phyloP scores from a whole-genome alignment of 2,113 vertebrate species.

The Octodon degus region DNA sequence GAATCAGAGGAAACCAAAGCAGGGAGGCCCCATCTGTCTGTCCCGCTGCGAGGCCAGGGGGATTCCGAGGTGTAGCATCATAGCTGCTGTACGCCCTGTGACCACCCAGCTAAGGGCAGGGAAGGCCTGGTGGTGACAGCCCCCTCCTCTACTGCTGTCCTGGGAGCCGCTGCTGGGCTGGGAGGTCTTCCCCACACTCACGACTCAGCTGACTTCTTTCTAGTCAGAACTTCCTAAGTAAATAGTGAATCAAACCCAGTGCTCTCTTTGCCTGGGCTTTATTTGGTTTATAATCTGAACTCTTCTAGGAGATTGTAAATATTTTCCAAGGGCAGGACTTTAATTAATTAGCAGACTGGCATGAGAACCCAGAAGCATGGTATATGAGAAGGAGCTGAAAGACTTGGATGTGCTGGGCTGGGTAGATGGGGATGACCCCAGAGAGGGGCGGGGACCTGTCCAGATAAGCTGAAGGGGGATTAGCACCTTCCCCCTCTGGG shows the following conservation, averaged over 20 bases:
- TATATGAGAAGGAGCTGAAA: slow-evolving; percentile 57
- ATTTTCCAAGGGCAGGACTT: slow-evolving; percentile 45
- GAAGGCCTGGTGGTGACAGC: background rate
- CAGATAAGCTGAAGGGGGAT: rapidly evolving
- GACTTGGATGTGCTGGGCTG: rapidly evolving
- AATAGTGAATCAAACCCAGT: background rate
- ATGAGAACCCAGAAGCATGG: background rate
- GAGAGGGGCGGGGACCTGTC: rapidly evolving
- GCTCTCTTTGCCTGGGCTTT: background rate
- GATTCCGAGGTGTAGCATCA: rapidly evolving
- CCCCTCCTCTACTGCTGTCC: rapidly evolving
- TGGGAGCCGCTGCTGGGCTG: rapidly evolving
- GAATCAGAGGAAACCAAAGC: slow-evolving; percentile 78
- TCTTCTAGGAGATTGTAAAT: background rate
- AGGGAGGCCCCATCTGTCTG: background rate
- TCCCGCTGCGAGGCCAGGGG: background rate
- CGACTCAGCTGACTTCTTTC: background rate
- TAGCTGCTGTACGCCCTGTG: background rate
- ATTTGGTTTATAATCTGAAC: background rate
- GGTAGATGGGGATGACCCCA: rapidly evolving
- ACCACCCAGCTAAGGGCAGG: rapidly evolving
- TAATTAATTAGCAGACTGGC: background rate
- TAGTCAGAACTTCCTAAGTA: background rate
- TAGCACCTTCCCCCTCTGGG: rapidly evolving
- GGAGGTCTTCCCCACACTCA: rapidly evolving